phyloP scores from a whole-genome alignment of 2,888 invertebrate genomes.

The Leptopilina drosophilae region DNA sequence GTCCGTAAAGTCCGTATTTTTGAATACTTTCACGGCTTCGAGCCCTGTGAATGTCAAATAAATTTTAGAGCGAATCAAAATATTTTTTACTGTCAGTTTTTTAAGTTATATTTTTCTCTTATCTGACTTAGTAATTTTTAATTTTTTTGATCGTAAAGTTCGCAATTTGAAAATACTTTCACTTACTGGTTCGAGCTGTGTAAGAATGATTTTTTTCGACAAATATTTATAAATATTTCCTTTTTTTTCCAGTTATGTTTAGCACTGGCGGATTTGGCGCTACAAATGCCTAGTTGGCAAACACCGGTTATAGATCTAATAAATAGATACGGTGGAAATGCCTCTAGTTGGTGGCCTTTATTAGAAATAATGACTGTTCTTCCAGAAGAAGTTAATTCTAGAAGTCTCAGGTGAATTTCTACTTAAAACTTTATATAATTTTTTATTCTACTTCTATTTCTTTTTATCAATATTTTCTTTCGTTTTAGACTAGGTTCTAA shows the following conservation, averaged over 20 bases:
- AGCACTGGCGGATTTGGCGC: slow-evolving; percentile 94
- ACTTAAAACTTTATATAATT: not conserved
- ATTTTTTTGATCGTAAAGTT: too few relatives aligned
- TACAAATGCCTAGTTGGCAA: slow-evolving; percentile 96
- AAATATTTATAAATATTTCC: not conserved
- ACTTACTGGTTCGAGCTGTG: too few relatives aligned
- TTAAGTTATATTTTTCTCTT: too few relatives aligned
- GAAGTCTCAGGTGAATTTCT: slow-evolving; percentile 81
- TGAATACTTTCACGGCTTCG: too few relatives aligned
- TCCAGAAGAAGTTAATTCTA: slow-evolving; percentile 95
- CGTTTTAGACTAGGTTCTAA: slow-evolving; percentile 87
- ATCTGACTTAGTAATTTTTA: too few relatives aligned
- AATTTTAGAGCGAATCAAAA: too few relatives aligned
- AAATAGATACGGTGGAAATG: slow-evolving; percentile 83
- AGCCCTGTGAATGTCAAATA: too few relatives aligned
- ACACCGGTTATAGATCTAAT: slow-evolving; percentile 92
- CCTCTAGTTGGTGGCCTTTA: slow-evolving; percentile 87
- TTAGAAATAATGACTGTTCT: slow-evolving; percentile 95
- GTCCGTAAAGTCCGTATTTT: too few relatives aligned
- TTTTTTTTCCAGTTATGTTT: slow-evolving; percentile 84
- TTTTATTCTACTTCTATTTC: not conserved
- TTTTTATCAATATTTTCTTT: not conserved
- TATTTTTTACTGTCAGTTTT: too few relatives aligned
- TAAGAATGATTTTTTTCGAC: too few relatives aligned
- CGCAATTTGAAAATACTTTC: too few relatives aligned